Base-by-base conservation (phyloP, 2,113 vertebrate genomes). In the Prolemur simus region DNA sequence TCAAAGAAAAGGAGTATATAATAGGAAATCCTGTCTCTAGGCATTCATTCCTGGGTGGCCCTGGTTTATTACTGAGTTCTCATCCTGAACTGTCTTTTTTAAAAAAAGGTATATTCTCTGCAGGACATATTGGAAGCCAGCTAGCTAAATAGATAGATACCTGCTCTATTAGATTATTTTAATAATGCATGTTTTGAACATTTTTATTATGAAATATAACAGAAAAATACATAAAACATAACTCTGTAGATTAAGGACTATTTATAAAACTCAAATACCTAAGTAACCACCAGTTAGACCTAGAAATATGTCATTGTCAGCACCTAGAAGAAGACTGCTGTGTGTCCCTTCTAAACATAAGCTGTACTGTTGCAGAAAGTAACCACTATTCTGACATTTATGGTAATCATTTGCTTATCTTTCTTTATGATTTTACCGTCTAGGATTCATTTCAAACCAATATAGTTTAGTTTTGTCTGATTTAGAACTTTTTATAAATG, bases 11-110 rank as follows among this genome's bases (percentile, higher is more conserved):
- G 32, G 42, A 89, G 21, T 66, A 39, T 66, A 39, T 21, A 73
- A 34, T 68, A 93, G 89, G 39, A 85, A 81, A 91, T 66, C 21
- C 29, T 92, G 6, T 76, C 71, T 83, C 2, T 93, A 66, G 39
- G 34, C 81, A 42, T 63, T 89, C 29, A 56, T 97, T 95, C 32
- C 56, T 78, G 25, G 32, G 37, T 81, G 64, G 58, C 81, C 11
- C 37, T 92, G 56, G n/a, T 68, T 81, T 93, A 66, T 92, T 96
- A 74, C 66, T n/a, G 21, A 87, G 15, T 91, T 95, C 45, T 89
- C 45, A 71, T 84, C 77, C 34, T 96, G 64, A 93, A 85, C 84
- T 89, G 20, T 86, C 60, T 42, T 78, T 78, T 81, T 29, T 0
- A 8, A 34, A 71, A 73, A 68, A 68, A 78, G 5, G 13, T 37